These are phyloP conservation scores for Cyclina sinensis DNA, from an alignment of 1,140 invertebrate genomes.

Conservation along the genomic window DNA sequence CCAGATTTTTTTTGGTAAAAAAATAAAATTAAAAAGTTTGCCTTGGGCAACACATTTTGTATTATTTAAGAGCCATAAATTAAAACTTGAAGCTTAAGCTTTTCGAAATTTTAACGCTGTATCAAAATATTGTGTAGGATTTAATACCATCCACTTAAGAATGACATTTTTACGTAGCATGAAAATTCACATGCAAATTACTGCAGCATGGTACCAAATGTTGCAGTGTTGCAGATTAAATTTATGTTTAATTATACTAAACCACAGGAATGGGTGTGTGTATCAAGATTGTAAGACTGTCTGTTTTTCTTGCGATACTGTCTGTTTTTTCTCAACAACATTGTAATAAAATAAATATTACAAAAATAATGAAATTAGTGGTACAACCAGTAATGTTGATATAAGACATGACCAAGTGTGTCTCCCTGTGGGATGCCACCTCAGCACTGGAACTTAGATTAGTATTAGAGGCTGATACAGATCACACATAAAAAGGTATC, in stretches of 20 bases:
- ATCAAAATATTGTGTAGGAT: not conserved
- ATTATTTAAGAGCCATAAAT: too few relatives aligned
- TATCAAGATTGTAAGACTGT: not conserved
- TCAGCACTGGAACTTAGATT: slow-evolving; percentile 47
- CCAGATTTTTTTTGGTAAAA: too few relatives aligned
- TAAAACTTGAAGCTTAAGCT: too few relatives aligned
- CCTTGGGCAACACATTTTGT: not conserved
- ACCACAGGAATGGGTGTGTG: not conserved
- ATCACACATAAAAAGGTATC: slow-evolving; percentile 43
- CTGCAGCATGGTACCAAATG: too few relatives aligned
- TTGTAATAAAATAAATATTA: not conserved
- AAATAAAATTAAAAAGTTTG: not conserved
- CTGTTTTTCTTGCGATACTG: not conserved
- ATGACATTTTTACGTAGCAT: not conserved
- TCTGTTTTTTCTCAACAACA: not conserved
- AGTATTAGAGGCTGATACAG: slow-evolving; percentile 7
- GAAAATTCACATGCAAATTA: not conserved
- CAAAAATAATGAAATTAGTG: slow-evolving; percentile 24
- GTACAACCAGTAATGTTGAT: not conserved
- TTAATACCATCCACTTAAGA: not conserved
- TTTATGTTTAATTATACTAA: slow-evolving; percentile 21
- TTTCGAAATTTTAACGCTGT: too few relatives aligned
- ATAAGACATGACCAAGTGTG: slow-evolving; percentile 30
- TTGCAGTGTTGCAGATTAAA: not conserved
- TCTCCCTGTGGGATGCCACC: slow-evolving; percentile 17